Conservation (phyloP, 2,888 invertebrate genomes). For the Spialia ferax region DNA sequence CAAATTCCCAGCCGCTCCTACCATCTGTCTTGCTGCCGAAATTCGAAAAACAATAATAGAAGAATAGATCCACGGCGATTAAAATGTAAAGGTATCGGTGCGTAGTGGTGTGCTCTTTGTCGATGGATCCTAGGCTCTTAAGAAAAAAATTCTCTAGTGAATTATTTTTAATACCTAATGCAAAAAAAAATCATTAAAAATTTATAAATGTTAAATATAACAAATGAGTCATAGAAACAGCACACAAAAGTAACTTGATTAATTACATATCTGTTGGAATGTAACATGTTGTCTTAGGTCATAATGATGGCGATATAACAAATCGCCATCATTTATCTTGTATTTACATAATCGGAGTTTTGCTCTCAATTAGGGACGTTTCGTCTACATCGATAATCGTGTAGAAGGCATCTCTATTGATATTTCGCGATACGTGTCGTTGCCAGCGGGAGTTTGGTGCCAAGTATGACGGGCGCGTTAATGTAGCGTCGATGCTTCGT, state of each 20-base stretch:
- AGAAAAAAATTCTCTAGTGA: background rate
- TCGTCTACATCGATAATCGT: conserved; percentile 59
- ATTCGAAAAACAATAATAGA: conserved; percentile 68
- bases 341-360: background rate
- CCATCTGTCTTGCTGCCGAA: conserved; percentile 72
- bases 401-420: conserved; percentile 67
- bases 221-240: background rate
- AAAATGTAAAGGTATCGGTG: conserved; percentile 51
- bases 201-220: too few relatives aligned
- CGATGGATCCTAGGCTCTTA: conserved; percentile 5
- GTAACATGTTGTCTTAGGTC: conserved; percentile 6
- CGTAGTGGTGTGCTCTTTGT: conserved; percentile 33
- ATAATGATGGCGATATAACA: conserved; percentile 8
- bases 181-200: too few relatives aligned
- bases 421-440: conserved; percentile 59
- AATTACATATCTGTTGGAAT: background rate
- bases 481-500: conserved; percentile 74
- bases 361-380: background rate
- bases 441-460: conserved; percentile 78
- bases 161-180: too few relatives aligned
- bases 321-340: background rate
- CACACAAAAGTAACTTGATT: background rate
- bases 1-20: conserved; percentile 76
- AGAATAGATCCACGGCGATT: conserved; percentile 47
- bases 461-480: conserved; percentile 85